Evolutionary conservation across 2,888 invertebrate genomes (phyloP), one percentile per base, ranked within the genome.

Genomic region (Stratiomys singularior): DNA sequence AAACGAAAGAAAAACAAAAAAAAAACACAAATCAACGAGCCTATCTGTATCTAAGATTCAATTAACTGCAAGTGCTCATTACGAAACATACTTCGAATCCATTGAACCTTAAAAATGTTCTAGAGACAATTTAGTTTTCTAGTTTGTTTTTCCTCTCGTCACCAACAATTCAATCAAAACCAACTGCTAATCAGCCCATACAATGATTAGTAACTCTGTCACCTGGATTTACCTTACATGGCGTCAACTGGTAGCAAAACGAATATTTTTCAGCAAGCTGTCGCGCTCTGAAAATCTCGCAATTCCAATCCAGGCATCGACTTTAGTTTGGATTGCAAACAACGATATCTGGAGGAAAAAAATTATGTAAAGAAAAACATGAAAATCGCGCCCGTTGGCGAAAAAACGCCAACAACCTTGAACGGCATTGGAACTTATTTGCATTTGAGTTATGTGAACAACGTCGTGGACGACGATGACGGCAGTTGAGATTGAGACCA

Each of bases 341-440:
- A 52, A 52, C 18, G 15, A 18, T 18, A 18, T 52, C 7, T 52
- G 18, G 15, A 52, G 18, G 60, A 21, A 18, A 69, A 47, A 69
- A 47, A 46, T 37, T 37, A 37, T 25, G 44, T 47, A 69, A 69
- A 66, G 18, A 44, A 60, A 60, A 60, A 60, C 25, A 60, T 60
- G 52, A 25, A 60, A 60, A 60, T 60, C 74, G 52, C 58, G 37
- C 74, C 74, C 58, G 74, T 58, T 58, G 74, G 74, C 67, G 56
- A 67, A 77, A 77, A 66, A 64, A 77, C 71, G 76, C 66, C 64
- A 79, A 78, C 79, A 79, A 76, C 79, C 79, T 79, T 79, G 79
- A 78, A 79, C 79, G 79, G 79, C 79, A 79, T 79, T 79, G 79
- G 78, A 28, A 78, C 78, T 78, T 64, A 79, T 79, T 79, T 79